These are phyloP conservation scores for Aphelenchoides bicaudatus DNA, from an alignment of 2,888 invertebrate genomes.

Conservation along the genomic window DNA sequence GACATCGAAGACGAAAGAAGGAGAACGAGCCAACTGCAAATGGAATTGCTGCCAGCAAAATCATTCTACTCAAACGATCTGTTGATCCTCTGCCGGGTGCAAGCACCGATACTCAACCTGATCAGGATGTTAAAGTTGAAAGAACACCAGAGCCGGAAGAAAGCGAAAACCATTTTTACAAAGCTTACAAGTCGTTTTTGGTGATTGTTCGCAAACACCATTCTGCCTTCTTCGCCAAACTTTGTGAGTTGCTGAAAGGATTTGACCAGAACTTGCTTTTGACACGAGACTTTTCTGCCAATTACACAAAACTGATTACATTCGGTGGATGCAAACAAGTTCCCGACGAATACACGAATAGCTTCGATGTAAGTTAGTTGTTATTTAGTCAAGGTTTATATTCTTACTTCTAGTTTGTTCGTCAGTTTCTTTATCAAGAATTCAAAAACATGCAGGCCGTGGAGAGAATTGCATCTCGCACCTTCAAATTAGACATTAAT, in stretches of 20 bases:
- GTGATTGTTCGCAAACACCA: slow-evolving; percentile 4
- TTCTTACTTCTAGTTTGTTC: neutral
- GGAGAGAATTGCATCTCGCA: neutral
- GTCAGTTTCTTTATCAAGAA: slow-evolving; percentile 11
- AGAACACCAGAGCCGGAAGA: too few relatives aligned
- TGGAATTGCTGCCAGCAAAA: too few relatives aligned
- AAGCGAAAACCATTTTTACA: neutral
- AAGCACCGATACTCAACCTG: too few relatives aligned
- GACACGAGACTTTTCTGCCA: slow-evolving; percentile 2
- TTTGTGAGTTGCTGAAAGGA: neutral
- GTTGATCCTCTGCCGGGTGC: neutral
- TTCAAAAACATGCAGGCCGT: neutral
- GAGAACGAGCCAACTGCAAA: too few relatives aligned
- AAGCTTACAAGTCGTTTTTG: slow-evolving; percentile 9
- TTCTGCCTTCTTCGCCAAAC: slow-evolving; percentile 4
- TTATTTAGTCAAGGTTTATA: neutral
- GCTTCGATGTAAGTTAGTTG: slow-evolving; percentile 1
- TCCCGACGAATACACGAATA: neutral
- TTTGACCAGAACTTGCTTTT: slow-evolving; percentile 7
- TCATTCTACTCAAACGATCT: too few relatives aligned
- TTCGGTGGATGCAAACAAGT: neutral
- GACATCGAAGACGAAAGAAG: too few relatives aligned
- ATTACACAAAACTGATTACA: neutral
- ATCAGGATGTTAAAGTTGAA: too few relatives aligned
- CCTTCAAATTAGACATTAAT: neutral